These are phyloP conservation scores for Girardinus metallicus DNA, from an alignment of 2,797 vertebrate species.

Conservation along the genomic window DNA sequence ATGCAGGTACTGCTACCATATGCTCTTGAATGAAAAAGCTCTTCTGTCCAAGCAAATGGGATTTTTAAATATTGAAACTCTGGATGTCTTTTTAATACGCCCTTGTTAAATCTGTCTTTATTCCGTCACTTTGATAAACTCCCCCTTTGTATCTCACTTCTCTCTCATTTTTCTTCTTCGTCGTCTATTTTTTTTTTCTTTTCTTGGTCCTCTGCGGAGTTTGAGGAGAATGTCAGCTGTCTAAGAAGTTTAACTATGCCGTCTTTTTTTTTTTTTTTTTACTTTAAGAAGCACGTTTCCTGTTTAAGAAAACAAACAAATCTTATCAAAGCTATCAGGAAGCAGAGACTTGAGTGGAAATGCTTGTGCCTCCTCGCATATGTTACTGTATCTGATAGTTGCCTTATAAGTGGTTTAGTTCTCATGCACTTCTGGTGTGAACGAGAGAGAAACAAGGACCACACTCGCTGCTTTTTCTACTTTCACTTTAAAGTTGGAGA, in stretches of 20 bases:
- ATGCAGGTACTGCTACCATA: slow-evolving; percentile 82
- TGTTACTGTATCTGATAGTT: slow-evolving; percentile 64
- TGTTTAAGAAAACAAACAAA: slow-evolving; percentile 84
- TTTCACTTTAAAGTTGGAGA: slow-evolving; percentile 53
- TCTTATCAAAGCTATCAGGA: slow-evolving; percentile 85
- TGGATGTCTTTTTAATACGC: slow-evolving; percentile 81
- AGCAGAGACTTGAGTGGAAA: slow-evolving; percentile 78
- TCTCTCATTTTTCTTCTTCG: slow-evolving; percentile 16
- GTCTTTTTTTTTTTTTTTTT: slow-evolving; percentile 24
- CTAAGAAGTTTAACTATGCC: slow-evolving; percentile 64
- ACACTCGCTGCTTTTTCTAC: slow-evolving; percentile 31
- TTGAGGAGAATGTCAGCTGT: slow-evolving; percentile 71
- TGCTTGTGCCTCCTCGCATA: slow-evolving; percentile 74
- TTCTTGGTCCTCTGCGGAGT: slow-evolving; percentile 54
- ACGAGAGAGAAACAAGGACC: slow-evolving; percentile 25
- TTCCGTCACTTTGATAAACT: slow-evolving; percentile 83
- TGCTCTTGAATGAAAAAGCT: slow-evolving; percentile 81
- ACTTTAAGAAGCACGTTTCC: slow-evolving; percentile 77
- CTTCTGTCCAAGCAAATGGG: slow-evolving; percentile 81
- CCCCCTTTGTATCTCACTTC: slow-evolving; percentile 45
- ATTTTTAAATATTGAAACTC: slow-evolving; percentile 85
- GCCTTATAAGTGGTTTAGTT: slow-evolving; percentile 68
- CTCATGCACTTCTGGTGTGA: slow-evolving; percentile 54
- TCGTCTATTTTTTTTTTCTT: not conserved
- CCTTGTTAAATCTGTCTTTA: slow-evolving; percentile 80